These are phyloP conservation scores for Heliothis subflexa DNA, from an alignment of 1,140 invertebrate genomes.

Conservation along the genomic window DNA sequence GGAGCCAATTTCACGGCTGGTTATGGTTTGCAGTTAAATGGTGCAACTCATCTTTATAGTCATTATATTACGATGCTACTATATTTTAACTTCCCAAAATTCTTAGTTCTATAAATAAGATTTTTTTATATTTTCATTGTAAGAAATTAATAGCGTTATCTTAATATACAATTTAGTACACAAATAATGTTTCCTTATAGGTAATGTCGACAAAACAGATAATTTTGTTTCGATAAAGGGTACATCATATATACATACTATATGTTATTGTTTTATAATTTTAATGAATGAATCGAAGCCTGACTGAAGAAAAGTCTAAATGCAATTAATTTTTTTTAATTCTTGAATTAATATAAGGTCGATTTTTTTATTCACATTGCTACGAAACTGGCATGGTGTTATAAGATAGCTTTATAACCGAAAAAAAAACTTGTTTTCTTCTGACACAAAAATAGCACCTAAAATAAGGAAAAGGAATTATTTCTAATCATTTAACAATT, in stretches of 20 bases:
- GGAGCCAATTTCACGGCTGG: too few species aligned
- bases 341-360: too few species aligned
- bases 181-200: constrained; percentile 9
- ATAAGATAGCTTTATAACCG: too few species aligned
- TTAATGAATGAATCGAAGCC: constrained; percentile 9
- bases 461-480: too few species aligned
- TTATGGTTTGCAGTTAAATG: too few species aligned
- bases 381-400: too few species aligned
- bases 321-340: background rate
- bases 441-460: too few species aligned
- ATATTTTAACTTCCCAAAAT: background rate
- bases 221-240: background rate
- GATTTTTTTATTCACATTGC: too few species aligned
- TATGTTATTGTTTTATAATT: constrained; percentile 2
- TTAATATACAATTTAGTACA: constrained; percentile 9
- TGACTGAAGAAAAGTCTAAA: background rate
- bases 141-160: constrained; percentile 14
- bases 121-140: background rate
- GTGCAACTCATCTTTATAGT: background rate
- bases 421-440: too few species aligned
- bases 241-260: constrained; percentile 4
- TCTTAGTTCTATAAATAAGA: background rate
- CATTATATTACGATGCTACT: background rate
- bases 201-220: constrained; percentile 18
- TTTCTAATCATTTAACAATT: too few species aligned